Evolutionary conservation across 2,113 vertebrate genomes (phyloP).

Genomic region (Nestor notabilis): DNA sequence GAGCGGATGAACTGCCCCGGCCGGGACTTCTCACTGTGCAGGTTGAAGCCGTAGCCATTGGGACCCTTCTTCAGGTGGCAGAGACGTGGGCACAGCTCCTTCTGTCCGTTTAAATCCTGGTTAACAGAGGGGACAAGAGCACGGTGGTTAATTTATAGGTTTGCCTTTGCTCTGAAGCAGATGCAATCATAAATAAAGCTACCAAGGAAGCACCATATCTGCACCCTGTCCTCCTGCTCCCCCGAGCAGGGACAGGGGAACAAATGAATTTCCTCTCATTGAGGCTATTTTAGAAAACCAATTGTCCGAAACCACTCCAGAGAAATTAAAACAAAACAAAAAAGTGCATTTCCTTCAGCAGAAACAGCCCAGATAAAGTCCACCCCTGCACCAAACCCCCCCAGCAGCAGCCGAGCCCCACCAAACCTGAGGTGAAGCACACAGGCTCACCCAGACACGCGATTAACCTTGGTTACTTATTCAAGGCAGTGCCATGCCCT

Average conservation of each 20-base stretch:
- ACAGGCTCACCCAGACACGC: neutral
- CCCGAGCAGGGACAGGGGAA: neutral
- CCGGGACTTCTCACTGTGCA: slow-evolving; percentile 88
- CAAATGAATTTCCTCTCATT: slow-evolving; percentile 68
- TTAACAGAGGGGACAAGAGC: neutral
- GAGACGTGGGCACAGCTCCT: slow-evolving; percentile 84
- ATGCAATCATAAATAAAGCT: neutral
- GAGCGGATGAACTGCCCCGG: slow-evolving; percentile 90
- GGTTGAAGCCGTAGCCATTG: slow-evolving; percentile 92
- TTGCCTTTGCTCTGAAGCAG: neutral
- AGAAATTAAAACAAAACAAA: slow-evolving; percentile 35
- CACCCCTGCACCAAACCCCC: rapidly evolving
- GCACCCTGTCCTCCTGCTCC: neutral
- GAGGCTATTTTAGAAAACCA: slow-evolving; percentile 56
- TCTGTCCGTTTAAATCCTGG: slow-evolving; percentile 71
- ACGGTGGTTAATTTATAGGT: rapidly evolving
- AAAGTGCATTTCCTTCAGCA: slow-evolving; percentile 31
- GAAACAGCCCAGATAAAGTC: neutral
- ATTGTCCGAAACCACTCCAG: slow-evolving; percentile 46
- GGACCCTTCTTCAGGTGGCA: slow-evolving; percentile 86
- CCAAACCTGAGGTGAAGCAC: neutral
- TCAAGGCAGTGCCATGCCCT: neutral
- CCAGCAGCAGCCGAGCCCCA: rapidly evolving
- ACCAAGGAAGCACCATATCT: neutral
- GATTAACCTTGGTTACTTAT: neutral